Conservation (phyloP, 2,113 vertebrate species). For the Alexandromys fortis region DNA sequence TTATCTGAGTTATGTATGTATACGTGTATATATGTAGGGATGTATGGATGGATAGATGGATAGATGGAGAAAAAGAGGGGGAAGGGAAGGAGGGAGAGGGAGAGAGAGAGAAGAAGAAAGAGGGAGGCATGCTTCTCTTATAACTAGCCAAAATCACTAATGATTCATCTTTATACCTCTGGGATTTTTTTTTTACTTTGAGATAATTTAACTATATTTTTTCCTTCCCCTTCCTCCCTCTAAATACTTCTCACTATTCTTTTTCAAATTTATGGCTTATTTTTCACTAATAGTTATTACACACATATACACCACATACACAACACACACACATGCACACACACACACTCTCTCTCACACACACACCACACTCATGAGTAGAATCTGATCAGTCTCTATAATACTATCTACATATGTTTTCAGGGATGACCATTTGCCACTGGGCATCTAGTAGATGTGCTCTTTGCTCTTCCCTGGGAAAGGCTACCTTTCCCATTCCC, state of each 20-base stretch:
- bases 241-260: background rate
- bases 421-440: background rate
- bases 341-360: background rate
- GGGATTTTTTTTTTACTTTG: background rate
- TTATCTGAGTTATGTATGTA: background rate
- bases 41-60: no score
- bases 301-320: background rate
- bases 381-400: background rate
- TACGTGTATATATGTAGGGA: background rate
- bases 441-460: background rate
- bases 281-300: background rate
- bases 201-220: background rate
- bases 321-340: background rate
- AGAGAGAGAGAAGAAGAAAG: no score
- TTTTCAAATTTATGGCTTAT: background rate
- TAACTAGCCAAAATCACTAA: background rate
- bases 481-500: background rate
- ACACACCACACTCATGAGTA: background rate
- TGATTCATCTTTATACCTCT: background rate
- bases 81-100: no score
- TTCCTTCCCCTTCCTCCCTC: background rate
- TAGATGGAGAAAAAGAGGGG: no score
- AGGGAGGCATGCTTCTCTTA: background rate
- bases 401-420: background rate
- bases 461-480: background rate